phyloP scores from a whole-genome alignment of 2,888 invertebrate species.

The Drosophila neoperkinsi region DNA sequence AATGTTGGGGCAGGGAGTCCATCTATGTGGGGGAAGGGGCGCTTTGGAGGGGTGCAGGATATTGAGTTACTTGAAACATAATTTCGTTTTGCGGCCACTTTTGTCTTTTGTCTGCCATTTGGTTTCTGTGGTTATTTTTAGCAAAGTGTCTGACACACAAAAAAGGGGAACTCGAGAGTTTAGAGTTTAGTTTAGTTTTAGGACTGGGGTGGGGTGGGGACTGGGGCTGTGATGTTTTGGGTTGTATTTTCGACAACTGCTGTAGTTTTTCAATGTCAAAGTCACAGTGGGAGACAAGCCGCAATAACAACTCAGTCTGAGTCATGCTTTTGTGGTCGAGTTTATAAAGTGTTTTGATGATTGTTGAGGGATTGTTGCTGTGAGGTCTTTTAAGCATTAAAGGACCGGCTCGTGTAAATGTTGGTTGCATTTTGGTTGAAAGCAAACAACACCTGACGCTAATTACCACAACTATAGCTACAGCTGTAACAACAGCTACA shows the following conservation, averaged over 20 bases:
- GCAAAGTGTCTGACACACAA: constrained; percentile 33
- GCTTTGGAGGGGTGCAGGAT: constrained; percentile 45
- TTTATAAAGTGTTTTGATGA: constrained; percentile 47
- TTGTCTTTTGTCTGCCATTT: constrained; percentile 59
- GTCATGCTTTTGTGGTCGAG: constrained; percentile 51
- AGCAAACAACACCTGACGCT: constrained; percentile 64
- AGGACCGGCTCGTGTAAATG: background rate
- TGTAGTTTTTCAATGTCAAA: constrained; percentile 76
- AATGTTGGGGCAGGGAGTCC: background rate
- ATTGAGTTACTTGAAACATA: constrained; percentile 75
- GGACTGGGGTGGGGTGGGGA: background rate
- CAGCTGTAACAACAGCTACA: constrained; percentile 4
- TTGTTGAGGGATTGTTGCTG: constrained; percentile 16
- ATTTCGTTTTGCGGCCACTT: constrained; percentile 74
- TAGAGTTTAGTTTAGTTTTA: constrained; percentile 17
- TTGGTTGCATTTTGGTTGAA: constrained; percentile 5
- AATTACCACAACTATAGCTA: constrained; percentile 50
- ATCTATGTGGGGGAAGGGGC: background rate
- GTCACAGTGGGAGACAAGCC: constrained; percentile 45
- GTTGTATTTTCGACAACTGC: constrained; percentile 21
- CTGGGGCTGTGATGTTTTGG: background rate
- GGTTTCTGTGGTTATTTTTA: constrained; percentile 70
- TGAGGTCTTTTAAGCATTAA: constrained; percentile 2
- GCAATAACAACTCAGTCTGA: constrained; percentile 40
- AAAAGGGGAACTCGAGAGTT: constrained; percentile 13